phyloP scores from a whole-genome alignment of 1,140 invertebrate species.

The Luehdorfia chinensis region DNA sequence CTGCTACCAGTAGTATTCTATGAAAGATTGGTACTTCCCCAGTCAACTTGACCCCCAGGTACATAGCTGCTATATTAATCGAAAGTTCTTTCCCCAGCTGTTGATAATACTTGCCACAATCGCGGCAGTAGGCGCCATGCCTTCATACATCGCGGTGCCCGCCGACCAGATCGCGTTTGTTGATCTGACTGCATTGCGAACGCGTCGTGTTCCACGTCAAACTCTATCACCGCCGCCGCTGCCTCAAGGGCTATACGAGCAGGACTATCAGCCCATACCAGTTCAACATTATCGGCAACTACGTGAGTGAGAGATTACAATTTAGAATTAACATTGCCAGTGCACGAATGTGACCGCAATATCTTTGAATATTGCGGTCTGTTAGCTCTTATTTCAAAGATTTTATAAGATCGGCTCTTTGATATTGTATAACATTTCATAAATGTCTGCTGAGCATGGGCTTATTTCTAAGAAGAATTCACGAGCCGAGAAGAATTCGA shows the following conservation, averaged over 20 bases:
- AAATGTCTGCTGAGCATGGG: too few species aligned
- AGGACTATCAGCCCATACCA: slow-evolving; percentile 50
- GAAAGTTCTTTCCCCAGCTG: neutral
- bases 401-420: neutral
- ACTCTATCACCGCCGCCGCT: slow-evolving; percentile 50
- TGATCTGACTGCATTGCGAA: slow-evolving; percentile 46
- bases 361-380: too few species aligned
- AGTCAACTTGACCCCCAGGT: too few species aligned
- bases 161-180: slow-evolving; percentile 77
- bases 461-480: too few species aligned
- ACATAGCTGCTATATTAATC: too few species aligned
- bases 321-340: too few species aligned
- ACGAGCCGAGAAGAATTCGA: too few species aligned
- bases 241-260: slow-evolving; percentile 43
- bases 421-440: too few species aligned
- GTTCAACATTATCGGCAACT: slow-evolving; percentile 48
- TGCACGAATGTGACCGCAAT: too few species aligned
- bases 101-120: slow-evolving; percentile 44
- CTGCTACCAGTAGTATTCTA: too few species aligned
- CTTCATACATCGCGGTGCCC: slow-evolving; percentile 79
- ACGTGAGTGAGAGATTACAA: slow-evolving; percentile 41
- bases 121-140: slow-evolving; percentile 60
- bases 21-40: too few species aligned
- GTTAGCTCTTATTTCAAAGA: too few species aligned
- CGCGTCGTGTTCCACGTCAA: slow-evolving; percentile 59